phyloP scores from a whole-genome alignment of 2,113 vertebrate species.

The Petaurus breviceps region DNA sequence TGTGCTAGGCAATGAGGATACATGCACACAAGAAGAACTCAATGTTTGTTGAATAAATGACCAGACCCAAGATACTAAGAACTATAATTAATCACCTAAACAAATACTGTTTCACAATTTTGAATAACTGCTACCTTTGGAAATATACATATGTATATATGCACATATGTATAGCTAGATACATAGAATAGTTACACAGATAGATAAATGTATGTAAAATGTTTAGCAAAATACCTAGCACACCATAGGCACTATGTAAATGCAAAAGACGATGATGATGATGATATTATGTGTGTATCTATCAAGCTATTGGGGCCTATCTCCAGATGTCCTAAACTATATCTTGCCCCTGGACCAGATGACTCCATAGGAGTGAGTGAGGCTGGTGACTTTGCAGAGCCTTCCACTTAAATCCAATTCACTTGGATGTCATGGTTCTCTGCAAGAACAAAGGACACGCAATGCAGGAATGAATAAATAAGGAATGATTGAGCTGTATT shows the following conservation, averaged over 20 bases:
- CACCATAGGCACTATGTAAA: background rate
- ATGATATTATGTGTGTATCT: background rate
- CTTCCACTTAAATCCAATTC: too few species aligned
- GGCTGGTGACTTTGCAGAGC: too few species aligned
- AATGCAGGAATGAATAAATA: too few species aligned
- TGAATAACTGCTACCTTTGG: background rate
- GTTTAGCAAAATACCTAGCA: too few species aligned
- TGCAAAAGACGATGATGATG: background rate
- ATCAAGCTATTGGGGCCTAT: too few species aligned
- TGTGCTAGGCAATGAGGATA: too few species aligned
- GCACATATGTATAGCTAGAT: background rate
- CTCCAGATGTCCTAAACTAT: too few species aligned
- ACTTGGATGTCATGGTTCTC: too few species aligned
- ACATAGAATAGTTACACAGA: background rate
- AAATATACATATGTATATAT: background rate
- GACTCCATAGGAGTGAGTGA: too few species aligned
- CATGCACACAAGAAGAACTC: background rate
- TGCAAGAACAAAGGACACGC: too few species aligned
- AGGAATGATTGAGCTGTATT: too few species aligned
- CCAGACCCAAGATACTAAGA: background rate
- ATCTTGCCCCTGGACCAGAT: too few species aligned
- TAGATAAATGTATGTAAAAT: background rate
- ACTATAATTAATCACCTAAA: background rate
- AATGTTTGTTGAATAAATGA: background rate
- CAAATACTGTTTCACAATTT: background rate